These are phyloP conservation scores for Chelidonichthys spinosus DNA, from an alignment of 2,797 vertebrate species.

Conservation along the genomic window DNA sequence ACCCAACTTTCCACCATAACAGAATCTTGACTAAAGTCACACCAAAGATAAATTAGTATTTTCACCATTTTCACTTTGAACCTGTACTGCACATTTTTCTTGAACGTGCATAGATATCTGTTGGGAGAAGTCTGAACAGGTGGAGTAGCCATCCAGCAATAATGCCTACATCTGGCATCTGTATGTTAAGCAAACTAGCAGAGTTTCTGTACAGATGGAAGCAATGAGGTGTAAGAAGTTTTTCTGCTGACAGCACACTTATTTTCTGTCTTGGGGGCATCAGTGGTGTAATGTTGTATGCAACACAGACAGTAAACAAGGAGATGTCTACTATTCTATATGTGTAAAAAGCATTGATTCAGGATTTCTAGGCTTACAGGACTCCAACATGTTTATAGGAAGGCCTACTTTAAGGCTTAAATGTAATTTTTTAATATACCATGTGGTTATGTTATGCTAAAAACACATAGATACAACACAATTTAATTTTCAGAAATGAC, in stretches of 20 bases:
- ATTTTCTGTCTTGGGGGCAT: conserved; percentile 36
- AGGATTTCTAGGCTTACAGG: neutral
- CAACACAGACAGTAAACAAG: conserved; percentile 6
- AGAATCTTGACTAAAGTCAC: neutral
- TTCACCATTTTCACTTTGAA: neutral
- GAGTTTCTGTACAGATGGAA: conserved; percentile 69
- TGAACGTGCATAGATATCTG: neutral
- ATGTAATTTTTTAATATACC: neutral
- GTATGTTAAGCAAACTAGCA: conserved; percentile 67
- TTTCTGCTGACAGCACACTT: conserved; percentile 68
- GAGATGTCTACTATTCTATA: neutral
- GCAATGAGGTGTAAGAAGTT: conserved; percentile 67
- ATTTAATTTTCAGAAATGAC: no score
- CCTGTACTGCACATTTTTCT: neutral
- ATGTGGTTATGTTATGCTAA: neutral
- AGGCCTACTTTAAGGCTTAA: neutral
- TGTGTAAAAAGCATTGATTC: neutral
- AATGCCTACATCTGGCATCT: conserved; percentile 69
- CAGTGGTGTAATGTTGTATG: neutral
- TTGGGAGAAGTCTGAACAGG: conserved; percentile 51
- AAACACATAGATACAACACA: no score
- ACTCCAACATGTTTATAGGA: no score
- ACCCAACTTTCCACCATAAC: no score
- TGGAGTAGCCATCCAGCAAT: conserved; percentile 60
- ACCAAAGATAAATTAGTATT: neutral